Base-by-base conservation (phyloP, 1,140 invertebrate species). In the Zaprionus vittiger region DNA sequence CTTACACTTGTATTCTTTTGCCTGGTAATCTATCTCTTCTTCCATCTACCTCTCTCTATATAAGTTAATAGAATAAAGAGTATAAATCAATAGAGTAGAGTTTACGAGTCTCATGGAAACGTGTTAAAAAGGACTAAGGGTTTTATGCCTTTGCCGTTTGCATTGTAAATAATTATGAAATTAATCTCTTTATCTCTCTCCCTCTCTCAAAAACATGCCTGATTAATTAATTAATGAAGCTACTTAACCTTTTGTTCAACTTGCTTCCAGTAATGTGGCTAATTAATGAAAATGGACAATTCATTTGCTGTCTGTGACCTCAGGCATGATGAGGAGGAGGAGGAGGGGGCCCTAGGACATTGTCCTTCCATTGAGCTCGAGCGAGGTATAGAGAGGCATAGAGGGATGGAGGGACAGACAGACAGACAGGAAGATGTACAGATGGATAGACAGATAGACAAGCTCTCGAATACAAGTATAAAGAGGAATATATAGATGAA, bases 231-330 rank as follows among this genome's bases (percentile, higher is more conserved):
- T 52, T 31, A 28, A 66, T 65, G 41, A 65, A 66, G 24, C 20
- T 38, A 24, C 34, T 72, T 57, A 34, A 49, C 31, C 49, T 55
- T 55, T 49, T 49, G 55, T 17, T 34, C 14, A 34, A 37, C 20
- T 56, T 41, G n/a, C 67, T 65, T 34, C 24, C 24, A 56, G 9
- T 17, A 28, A 38, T 70, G 22, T 31, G 67, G 5, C 15, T 59
- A 75, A 75, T 71, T 70, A 75, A 69, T 57, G 59, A 59, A 75
- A 75, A 64, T 41, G 66, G 34, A 20, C 55, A 56, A 37, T 68
- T 44, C 37, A 61, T 61, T 54, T 68, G 47, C 26, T 15, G 37
- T 20, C 59, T 47, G 6, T 47, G 41, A 47, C n/a, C 41, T 6
- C 41, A 47, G n/a, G n/a, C 5, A 47, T 49, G 37, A 22, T 26